A percentile compares a stretch with the other conserved stretches of the same genome.
Evolutionary conservation across 1,140 invertebrate genomes (phyloP).

Genomic region (Stegodyphus mimosarum): DNA sequence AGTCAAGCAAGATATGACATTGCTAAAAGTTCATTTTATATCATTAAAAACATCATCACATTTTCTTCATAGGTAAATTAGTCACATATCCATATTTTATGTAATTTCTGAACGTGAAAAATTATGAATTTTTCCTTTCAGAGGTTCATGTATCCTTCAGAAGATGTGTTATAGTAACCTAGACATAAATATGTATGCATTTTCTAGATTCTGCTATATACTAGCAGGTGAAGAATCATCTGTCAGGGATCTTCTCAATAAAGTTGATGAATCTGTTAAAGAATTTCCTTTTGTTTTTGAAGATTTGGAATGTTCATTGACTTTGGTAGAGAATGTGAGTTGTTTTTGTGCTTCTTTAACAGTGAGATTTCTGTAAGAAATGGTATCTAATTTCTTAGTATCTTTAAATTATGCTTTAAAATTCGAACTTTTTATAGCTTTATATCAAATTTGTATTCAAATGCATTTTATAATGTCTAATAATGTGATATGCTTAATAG

Average conservation of each 20-base stretch:
- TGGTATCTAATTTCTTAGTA: background rate
- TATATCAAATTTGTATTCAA: too few species aligned
- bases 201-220: constrained; percentile 1
- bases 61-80: constrained; percentile 3
- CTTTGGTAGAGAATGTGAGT: constrained; percentile 39
- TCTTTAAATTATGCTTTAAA: too few species aligned
- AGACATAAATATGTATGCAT: background rate
- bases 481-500: too few species aligned
- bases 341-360: background rate
- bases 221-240: constrained; percentile 6
- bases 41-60: constrained; percentile 16
- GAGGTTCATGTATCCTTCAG: background rate
- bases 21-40: constrained; percentile 5
- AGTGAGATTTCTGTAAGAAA: background rate
- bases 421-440: too few species aligned
- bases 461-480: too few species aligned
- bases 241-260: background rate
- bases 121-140: too few species aligned
- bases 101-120: too few species aligned
- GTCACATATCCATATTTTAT: background rate
- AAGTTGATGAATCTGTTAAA: constrained; percentile 7
- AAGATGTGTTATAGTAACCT: background rate
- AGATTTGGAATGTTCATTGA: constrained; percentile 31
- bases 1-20: constrained; percentile 12
- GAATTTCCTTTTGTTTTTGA: constrained; percentile 15